Base-by-base conservation (phyloP, 1,140 invertebrate species). In the Paramacrobiotus metropolitanus region DNA sequence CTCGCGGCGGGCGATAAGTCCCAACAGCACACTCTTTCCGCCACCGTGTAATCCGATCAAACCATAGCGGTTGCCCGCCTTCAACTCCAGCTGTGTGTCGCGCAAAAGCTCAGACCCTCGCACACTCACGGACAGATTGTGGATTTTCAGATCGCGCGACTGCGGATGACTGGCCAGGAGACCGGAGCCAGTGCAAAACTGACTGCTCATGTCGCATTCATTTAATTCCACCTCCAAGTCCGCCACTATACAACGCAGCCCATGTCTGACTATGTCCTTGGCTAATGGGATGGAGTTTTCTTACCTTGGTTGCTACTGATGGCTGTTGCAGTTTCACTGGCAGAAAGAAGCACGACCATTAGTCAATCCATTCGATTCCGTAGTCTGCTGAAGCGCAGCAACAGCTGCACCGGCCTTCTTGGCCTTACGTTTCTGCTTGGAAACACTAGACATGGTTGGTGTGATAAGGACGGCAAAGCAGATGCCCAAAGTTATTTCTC, bases 71-170 rank as follows among this genome's bases (percentile, higher is more conserved):
- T 91, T 76, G 0, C 93, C 92, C 72, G 88, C 93, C 76, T 96
- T 98, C 68, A 99, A 79, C 74, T 98, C 94, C 0, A 98, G 75
- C 71, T 87, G 83, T 0, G 94, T 94, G 72, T 99, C 95, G 70
- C 86, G 84, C 59, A 98, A 77, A 62, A 99, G 76, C 77, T 98
- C 95, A 67, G 82, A 80, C 59, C 95, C 95, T 72, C 97, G 93
- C 73, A 98, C 99, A 59, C 90, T 96, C 60, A 99, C 88, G 31
- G 92, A 94, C 69, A 98, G 86, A 70, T 89, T 94, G 61, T 86
- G 85, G 68, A 99, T 92, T 74, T 98, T 97, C 30, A 98, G 79
- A 74, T 99, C 94, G 64, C 94, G 78, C 64, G 89, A 90, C 65
- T 88, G 82, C 9, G 88, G 87, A 76, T 98, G 92, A 1, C 95